Conservation (phyloP, 2,113 vertebrate species). For the Mungos mungo region DNA sequence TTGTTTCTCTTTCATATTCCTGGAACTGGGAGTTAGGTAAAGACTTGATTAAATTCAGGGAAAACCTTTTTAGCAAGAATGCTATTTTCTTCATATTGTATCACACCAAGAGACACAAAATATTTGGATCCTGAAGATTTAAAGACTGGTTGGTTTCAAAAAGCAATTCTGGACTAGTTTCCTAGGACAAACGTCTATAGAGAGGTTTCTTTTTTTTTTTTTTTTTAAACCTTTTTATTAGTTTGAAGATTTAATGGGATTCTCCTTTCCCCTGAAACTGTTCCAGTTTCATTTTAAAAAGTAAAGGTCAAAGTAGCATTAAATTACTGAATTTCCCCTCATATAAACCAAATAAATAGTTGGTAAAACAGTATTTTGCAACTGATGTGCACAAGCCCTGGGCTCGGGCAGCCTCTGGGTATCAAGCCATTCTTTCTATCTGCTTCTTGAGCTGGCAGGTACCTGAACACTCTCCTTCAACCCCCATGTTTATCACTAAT, state of each 20-base stretch:
- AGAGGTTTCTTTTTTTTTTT: constrained; percentile 15
- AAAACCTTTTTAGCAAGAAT: constrained; percentile 6
- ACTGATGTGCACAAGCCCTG: no score
- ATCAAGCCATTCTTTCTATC: neutral
- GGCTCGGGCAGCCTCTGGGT: neutral
- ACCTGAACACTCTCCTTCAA: neutral
- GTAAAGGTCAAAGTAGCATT: constrained; percentile 69
- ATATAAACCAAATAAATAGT: constrained; percentile 23
- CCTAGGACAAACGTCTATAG: neutral
- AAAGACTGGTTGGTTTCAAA: constrained; percentile 4
- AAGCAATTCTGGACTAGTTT: neutral
- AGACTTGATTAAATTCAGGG: constrained; percentile 25
- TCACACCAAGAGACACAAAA: neutral
- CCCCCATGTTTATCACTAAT: neutral
- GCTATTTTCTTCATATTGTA: neutral
- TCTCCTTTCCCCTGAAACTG: constrained; percentile 50
- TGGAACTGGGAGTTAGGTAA: constrained; percentile 8
- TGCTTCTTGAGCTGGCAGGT: neutral
- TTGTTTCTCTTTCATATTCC: constrained; percentile 27
- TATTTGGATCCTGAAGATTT: constrained; percentile 16
- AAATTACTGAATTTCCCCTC: constrained; percentile 42
- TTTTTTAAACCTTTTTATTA: constrained; percentile 31
- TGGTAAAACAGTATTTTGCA: neutral
- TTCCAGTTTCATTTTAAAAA: constrained; percentile 71
- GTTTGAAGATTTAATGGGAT: constrained; percentile 61